phyloP scores from a whole-genome alignment of 1,140 invertebrate species.

The Myzus persicae region DNA sequence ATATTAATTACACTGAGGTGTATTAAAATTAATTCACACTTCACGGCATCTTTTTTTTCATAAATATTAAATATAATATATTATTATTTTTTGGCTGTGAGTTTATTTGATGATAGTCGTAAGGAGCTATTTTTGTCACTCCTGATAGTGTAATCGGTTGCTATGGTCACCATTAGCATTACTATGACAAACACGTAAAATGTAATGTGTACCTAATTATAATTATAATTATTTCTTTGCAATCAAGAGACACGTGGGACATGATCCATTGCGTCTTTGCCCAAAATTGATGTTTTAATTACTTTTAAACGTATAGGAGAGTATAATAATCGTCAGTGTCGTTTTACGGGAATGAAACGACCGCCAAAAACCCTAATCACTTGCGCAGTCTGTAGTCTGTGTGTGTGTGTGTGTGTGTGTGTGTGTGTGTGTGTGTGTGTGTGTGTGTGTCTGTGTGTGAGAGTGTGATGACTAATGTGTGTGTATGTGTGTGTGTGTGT shows the following conservation, averaged over 20 bases:
- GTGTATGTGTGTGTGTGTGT: too few relatives aligned
- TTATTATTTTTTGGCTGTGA: background rate
- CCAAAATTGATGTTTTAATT: background rate
- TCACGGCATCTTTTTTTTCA: too few relatives aligned
- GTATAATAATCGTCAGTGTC: background rate
- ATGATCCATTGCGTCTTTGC: background rate
- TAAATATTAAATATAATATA: background rate
- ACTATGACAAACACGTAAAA: background rate
- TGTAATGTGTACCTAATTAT: background rate
- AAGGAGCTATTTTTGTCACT: background rate
- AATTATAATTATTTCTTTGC: background rate
- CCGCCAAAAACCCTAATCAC: background rate
- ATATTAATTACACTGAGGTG: background rate
- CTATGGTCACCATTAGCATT: background rate
- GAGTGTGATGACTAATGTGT: too few relatives aligned
- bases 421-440: too few relatives aligned
- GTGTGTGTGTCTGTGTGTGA: too few relatives aligned
- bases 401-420: too few relatives aligned
- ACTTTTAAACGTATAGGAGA: background rate
- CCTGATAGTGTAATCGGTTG: background rate
- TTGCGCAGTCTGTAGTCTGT: background rate
- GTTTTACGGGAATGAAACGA: background rate
- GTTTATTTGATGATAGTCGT: background rate
- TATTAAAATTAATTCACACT: background rate
- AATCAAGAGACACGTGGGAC: background rate